Conservation (phyloP, 2,113 vertebrate genomes). For the Microcebus lehilahytsara region DNA sequence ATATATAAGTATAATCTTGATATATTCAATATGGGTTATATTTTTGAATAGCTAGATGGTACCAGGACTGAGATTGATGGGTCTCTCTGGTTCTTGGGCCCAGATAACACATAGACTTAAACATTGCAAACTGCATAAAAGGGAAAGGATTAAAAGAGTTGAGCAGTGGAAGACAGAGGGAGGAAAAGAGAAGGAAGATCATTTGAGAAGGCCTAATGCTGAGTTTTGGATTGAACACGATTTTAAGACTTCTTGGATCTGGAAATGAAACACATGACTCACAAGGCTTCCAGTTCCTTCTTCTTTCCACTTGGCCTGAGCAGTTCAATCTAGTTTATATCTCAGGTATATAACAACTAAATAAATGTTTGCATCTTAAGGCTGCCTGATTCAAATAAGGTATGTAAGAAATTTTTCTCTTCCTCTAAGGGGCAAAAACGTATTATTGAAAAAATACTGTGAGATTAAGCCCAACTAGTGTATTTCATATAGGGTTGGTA, state of each 20-base stretch:
- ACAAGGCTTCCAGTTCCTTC: background rate
- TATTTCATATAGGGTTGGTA: background rate
- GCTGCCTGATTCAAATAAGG: background rate
- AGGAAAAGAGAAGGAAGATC: background rate
- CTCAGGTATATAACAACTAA: background rate
- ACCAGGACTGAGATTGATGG: background rate
- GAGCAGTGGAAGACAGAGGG: background rate
- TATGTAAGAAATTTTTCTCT: constrained; percentile 6
- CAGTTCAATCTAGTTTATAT: background rate
- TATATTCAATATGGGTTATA: background rate
- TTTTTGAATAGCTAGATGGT: background rate
- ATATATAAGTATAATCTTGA: background rate
- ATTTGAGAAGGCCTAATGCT: background rate
- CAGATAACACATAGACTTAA: background rate
- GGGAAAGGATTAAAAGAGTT: background rate
- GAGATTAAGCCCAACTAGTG: background rate
- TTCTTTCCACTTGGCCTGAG: background rate
- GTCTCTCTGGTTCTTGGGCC: background rate
- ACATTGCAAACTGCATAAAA: background rate
- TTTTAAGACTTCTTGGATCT: background rate
- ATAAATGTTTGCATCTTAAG: background rate
- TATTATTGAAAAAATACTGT: background rate
- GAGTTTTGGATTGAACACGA: background rate
- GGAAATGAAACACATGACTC: background rate
- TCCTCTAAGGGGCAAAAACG: background rate